These are phyloP conservation scores for Sebastes matsubarae DNA, from an alignment of 2,797 vertebrate genomes.

Conservation along the genomic window DNA sequence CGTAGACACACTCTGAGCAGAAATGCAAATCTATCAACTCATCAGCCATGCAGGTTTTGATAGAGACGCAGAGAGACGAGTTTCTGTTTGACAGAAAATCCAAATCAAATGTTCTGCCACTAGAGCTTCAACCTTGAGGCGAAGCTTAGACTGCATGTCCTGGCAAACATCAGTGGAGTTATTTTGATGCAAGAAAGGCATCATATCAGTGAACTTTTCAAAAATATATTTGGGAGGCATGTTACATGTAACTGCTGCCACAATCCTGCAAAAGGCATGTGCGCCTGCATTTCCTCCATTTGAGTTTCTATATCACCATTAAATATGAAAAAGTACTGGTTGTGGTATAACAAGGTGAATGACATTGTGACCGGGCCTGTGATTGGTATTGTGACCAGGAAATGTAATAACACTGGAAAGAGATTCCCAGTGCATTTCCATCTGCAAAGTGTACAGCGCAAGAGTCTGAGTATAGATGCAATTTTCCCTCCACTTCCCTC, in stretches of 20 bases:
- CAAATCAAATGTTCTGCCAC: slow-evolving; percentile 39
- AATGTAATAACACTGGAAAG: not conserved
- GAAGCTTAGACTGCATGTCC: slow-evolving; percentile 55
- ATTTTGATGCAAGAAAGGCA: slow-evolving; percentile 52
- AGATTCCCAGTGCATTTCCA: not conserved
- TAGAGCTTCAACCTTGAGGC: slow-evolving; percentile 53
- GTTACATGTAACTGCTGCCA: not conserved
- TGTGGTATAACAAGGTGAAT: not conserved
- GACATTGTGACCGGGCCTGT: not conserved
- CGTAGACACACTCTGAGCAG: not conserved
- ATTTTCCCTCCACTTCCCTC: not conserved
- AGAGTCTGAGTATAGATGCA: not conserved
- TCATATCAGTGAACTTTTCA: slow-evolving; percentile 19
- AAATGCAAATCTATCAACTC: slow-evolving; percentile 4
- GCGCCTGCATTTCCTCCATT: not conserved
- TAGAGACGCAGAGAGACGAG: slow-evolving; percentile 3
- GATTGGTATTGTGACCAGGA: not conserved
- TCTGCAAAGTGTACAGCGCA: not conserved
- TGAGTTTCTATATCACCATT: not conserved
- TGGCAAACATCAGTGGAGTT: slow-evolving; percentile 57
- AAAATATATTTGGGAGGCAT: slow-evolving; percentile 20
- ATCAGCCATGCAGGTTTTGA: not conserved
- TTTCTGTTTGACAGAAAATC: slow-evolving; percentile 32
- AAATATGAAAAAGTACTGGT: not conserved
- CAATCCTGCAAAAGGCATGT: slow-evolving; percentile 6